phyloP scores from a whole-genome alignment of 1,140 invertebrate species.

The Drosophila aff. region DNA sequence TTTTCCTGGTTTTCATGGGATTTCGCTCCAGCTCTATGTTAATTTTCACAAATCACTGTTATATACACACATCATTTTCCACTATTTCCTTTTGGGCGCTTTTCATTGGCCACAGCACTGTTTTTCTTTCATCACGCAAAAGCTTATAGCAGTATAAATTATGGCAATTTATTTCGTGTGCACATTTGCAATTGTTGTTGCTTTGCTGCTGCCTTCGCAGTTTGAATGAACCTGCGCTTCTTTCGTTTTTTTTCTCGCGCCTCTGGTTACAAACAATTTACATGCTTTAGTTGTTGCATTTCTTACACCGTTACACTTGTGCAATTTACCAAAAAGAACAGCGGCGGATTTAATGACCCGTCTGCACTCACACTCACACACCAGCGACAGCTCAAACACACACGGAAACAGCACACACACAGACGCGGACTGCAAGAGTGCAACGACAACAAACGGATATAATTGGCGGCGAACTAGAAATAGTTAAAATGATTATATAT shows the following conservation, averaged over 20 bases:
- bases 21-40: constrained; percentile 39
- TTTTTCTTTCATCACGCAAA: constrained; percentile 57
- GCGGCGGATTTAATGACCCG: constrained; percentile 51
- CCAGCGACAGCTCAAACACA: constrained; percentile 1
- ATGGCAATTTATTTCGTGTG: constrained; percentile 67
- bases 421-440: constrained; percentile 45
- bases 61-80: constrained; percentile 58
- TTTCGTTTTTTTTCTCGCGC: constrained; percentile 33
- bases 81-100: constrained; percentile 70
- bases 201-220: constrained; percentile 45
- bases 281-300: constrained; percentile 62
- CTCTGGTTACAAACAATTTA: constrained; percentile 61
- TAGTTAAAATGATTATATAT: not conserved
- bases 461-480: constrained; percentile 2
- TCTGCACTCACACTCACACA: constrained; percentile 61
- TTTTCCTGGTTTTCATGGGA: constrained; percentile 46
- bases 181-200: constrained; percentile 20
- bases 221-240: constrained; percentile 75
- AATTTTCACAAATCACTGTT: constrained; percentile 59
- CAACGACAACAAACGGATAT: constrained; percentile 62
- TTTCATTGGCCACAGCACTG: constrained; percentile 60
- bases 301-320: constrained; percentile 80
- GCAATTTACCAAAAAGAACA: constrained; percentile 75
- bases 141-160: constrained; percentile 70
- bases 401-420: constrained; percentile 18